Evolutionary conservation across 1,140 invertebrate species (phyloP).

Genomic region (Laupala kohalensis): DNA sequence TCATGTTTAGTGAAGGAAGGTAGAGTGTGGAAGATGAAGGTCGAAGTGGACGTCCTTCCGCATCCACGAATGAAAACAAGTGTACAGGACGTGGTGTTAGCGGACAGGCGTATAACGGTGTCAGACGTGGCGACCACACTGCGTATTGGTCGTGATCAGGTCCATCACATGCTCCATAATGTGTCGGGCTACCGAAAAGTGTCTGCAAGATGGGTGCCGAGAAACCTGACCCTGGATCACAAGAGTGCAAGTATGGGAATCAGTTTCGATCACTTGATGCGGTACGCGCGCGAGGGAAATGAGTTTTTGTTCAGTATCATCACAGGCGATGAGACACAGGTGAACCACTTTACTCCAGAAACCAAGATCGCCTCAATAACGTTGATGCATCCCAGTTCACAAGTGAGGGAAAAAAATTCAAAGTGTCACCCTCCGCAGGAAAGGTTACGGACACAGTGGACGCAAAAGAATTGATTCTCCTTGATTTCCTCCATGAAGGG

Average conservation of each 20-base stretch:
- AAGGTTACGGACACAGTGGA: too few relatives aligned
- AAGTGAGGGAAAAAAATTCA: background rate
- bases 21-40: conserved; percentile 7
- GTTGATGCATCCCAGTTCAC: background rate
- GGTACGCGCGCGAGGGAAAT: background rate
- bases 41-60: conserved; percentile 4
- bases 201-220: conserved; percentile 7
- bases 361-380: conserved; percentile 4
- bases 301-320: conserved; percentile 4
- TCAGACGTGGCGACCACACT: conserved; percentile 3
- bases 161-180: conserved; percentile 2
- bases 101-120: conserved; percentile 9
- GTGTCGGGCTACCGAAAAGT: conserved; percentile 6
- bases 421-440: too few relatives aligned
- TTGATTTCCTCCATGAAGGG: conserved; percentile 7
- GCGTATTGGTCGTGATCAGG: background rate
- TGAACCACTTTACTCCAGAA: conserved; percentile 9
- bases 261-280: background rate
- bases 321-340: conserved; percentile 7
- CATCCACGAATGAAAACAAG: conserved; percentile 6
- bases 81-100: conserved; percentile 5
- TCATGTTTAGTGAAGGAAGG: conserved; percentile 1
- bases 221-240: background rate
- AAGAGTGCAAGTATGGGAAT: background rate
- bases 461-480: conserved; percentile 5